These are phyloP conservation scores for Holothuria leucospilota DNA, from an alignment of 53 echinoderm and acorn worm species.

Conservation along the genomic window DNA sequence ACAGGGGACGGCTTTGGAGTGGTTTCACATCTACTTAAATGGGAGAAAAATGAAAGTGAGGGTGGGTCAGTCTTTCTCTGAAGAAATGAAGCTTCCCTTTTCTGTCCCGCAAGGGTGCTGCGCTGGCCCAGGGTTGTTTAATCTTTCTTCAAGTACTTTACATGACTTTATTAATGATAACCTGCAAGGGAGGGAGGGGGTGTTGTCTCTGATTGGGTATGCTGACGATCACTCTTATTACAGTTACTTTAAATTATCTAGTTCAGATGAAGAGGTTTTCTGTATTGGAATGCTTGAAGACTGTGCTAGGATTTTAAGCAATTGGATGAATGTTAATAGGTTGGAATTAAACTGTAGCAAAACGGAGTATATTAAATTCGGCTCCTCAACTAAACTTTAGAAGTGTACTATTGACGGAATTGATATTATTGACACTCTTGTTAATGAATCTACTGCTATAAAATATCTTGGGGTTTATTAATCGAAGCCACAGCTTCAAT, in stretches of 20 bases:
- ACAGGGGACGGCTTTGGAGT: constrained; percentile 5
- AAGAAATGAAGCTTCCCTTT: no score
- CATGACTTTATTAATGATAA: neutral
- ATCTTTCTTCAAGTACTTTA: constrained; percentile 15
- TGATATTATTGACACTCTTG: neutral
- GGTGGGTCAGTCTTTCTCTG: no score
- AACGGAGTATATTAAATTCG: constrained; percentile 35
- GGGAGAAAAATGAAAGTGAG: constrained; percentile 14
- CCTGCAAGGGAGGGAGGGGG: neutral
- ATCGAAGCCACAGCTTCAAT: no score
- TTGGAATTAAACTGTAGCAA: neutral
- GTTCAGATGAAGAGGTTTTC: neutral
- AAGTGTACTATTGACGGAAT: neutral
- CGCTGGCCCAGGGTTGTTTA: neutral
- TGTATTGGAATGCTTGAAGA: no score
- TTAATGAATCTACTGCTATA: constrained; percentile 1
- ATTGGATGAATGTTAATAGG: constrained; percentile 15
- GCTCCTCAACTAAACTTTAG: neutral
- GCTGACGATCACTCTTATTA: no score
- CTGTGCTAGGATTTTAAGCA: neutral
- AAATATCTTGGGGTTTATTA: constrained; percentile 18
- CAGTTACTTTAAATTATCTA: no score
- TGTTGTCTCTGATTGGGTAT: neutral
- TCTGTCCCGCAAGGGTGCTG: constrained; percentile 8
- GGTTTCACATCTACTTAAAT: constrained; percentile 1